A percentile compares a stretch with the other conserved stretches of the same genome.
Evolutionary conservation across 2,797 vertebrate genomes (phyloP).

Genomic region (Pseudochirops corinnae): DNA sequence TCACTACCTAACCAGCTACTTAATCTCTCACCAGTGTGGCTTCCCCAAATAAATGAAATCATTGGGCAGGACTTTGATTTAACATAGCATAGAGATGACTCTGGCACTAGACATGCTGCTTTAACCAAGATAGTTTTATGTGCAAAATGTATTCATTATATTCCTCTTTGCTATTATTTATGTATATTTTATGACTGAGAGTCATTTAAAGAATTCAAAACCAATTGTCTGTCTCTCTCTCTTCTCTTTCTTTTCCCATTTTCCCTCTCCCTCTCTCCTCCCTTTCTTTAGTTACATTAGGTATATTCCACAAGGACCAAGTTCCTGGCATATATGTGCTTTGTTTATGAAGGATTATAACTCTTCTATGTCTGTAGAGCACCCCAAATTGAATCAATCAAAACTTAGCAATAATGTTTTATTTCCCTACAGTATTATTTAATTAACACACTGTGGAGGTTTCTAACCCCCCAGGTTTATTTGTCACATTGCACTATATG

Average conservation of each 20-base stretch:
- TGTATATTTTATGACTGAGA: not conserved
- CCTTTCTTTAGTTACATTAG: constrained; percentile 23
- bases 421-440: constrained; percentile 54
- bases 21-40: not conserved
- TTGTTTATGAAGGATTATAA: constrained; percentile 58
- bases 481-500: constrained; percentile 51
- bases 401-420: constrained; percentile 69
- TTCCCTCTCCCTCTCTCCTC: not conserved
- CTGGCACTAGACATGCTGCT: constrained; percentile 26
- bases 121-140: not conserved
- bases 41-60: not conserved
- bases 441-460: constrained; percentile 63
- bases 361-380: constrained; percentile 33
- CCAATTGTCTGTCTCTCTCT: not conserved
- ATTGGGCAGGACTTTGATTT: not conserved
- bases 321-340: not conserved
- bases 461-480: constrained; percentile 54
- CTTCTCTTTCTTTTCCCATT: not conserved
- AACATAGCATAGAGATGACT: constrained; percentile 23
- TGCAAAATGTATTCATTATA: not conserved
- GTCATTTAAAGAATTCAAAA: constrained; percentile 36
- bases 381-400: constrained; percentile 59
- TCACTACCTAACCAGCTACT: not conserved
- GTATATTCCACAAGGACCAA: not conserved
- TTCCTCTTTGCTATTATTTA: constrained; percentile 18